phyloP scores from a whole-genome alignment of 2,888 invertebrate species.

The Amphipoea oculea region DNA sequence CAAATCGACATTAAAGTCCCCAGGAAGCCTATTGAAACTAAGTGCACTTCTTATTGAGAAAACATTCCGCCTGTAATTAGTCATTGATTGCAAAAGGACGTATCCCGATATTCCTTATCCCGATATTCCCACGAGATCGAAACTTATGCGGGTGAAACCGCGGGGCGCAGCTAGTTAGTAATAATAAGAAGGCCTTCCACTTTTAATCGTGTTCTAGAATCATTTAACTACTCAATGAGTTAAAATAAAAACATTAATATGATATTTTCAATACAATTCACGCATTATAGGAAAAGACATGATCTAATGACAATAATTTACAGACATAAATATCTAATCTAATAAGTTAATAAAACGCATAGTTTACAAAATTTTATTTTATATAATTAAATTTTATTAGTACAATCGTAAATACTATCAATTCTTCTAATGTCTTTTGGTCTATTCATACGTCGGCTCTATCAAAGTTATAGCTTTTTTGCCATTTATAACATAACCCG shows the following conservation, averaged over 20 bases:
- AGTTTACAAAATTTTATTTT: conserved; percentile 32
- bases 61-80: no score
- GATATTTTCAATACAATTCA: conserved; percentile 1
- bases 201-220: conserved; percentile 1
- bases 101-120: no score
- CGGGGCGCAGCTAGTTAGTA: background rate
- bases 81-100: no score
- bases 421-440: conserved; percentile 56
- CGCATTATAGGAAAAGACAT: conserved; percentile 6
- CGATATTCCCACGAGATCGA: no score
- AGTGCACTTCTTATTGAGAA: no score
- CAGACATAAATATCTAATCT: conserved; percentile 20
- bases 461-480: conserved; percentile 71
- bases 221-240: background rate
- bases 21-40: no score
- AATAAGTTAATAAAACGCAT: conserved; percentile 19
- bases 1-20: no score
- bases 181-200: background rate
- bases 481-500: conserved; percentile 48
- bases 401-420: conserved; percentile 58
- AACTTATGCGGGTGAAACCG: no score
- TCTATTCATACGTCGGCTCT: conserved; percentile 65
- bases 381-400: conserved; percentile 66
- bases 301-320: conserved; percentile 28
- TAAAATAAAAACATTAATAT: background rate